Evolutionary conservation across 2,113 vertebrate species (phyloP), one percentile per base, ranked within the genome.

Genomic region (Muscicapa adusta): DNA sequence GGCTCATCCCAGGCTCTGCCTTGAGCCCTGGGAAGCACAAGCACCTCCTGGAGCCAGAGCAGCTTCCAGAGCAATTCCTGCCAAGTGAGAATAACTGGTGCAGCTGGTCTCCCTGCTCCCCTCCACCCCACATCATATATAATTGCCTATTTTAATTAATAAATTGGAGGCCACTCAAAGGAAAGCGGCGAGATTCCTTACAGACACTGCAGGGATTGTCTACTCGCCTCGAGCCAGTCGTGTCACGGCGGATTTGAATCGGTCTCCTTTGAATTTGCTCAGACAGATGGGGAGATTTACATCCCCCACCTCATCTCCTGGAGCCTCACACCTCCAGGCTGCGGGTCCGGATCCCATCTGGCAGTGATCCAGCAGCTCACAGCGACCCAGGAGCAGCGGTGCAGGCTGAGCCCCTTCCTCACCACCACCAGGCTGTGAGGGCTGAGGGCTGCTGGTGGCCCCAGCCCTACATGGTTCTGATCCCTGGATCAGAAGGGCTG

Each of bases 141-240:
- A 96, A 97, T 97, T 97, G 95, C 91, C 88, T 94, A 89, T 96
- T 96, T 96, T 97, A 97, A 97, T 97, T 94, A 96, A 96, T 97
- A 97, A 93, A 95, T 95, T 96, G 96, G 95, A 97, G 95, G 87
- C 95, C 91, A 91, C 94, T 97, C 96, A 97, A 97, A 96, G 95
- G 94, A 95, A 97, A 96, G 94, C 87, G 10, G 91, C 54, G 4
- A 95, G 94, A 87, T 96, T 89, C 79, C 94, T 93, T 89, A 87
- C 85, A 87, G 75, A 78, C 91, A 91, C 95, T 91, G 77, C 74
- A 17, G 94, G 95, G 91, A 88, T 92, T 53, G 94, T 94, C 95
- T 96, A 72, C 93, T 87, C 70, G 93, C 93, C 91, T 60, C 28
- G 71, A 96, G 85, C 91, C 93, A 89, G 94, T 94, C 91, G 8